These are phyloP conservation scores for Synanthedon andrenaeformis DNA, from an alignment of 2,888 invertebrate genomes.

Conservation along the genomic window DNA sequence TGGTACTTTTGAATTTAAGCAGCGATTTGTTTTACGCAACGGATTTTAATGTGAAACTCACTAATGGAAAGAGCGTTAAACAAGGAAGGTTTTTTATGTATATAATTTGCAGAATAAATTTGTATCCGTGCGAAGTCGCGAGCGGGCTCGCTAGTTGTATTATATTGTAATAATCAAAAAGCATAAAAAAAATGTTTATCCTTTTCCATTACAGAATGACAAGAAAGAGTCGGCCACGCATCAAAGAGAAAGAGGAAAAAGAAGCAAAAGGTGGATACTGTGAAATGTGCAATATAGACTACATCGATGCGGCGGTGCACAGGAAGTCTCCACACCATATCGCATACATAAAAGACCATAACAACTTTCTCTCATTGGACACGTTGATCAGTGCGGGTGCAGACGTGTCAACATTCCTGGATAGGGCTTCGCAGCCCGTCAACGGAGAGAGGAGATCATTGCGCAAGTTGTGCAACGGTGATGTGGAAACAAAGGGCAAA, in stretches of 20 bases:
- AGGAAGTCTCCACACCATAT: conserved; percentile 80
- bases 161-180: no score
- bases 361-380: conserved; percentile 81
- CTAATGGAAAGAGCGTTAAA: no score
- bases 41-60: no score
- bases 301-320: conserved; percentile 77
- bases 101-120: no score
- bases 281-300: conserved; percentile 84
- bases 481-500: conserved; percentile 29
- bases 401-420: conserved; percentile 77
- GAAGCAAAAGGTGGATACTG: conserved; percentile 75
- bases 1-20: no score
- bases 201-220: conserved; percentile 60
- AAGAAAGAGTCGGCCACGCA: conserved; percentile 57
- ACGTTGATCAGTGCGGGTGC: conserved; percentile 76
- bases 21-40: no score
- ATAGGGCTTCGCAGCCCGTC: conserved; percentile 53
- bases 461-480: conserved; percentile 52
- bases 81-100: no score
- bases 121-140: no score
- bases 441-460: conserved; percentile 49
- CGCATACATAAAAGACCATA: conserved; percentile 78
- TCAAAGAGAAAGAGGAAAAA: conserved; percentile 54
- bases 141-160: no score
- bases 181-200: no score